Percentiles rank a stretch among this genome's conserved stretches.
Conservation (phyloP, 1,140 invertebrate genomes). For the Ditylenchus dipsaci region DNA sequence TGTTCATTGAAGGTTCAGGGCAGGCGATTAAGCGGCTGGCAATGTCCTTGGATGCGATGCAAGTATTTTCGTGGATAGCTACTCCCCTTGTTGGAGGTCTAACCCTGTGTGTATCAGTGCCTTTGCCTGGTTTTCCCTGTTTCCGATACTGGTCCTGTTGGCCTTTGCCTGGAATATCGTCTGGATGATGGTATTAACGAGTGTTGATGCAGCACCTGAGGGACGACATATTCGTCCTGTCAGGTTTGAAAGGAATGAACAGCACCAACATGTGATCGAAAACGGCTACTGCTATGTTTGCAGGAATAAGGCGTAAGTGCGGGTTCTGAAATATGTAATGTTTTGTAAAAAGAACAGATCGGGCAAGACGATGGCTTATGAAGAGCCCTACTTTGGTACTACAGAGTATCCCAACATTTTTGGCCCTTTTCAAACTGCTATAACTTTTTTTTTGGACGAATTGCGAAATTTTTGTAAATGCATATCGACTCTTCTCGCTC, state of each 20-base stretch:
- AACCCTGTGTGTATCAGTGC: conserved; percentile 3
- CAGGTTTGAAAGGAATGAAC: conserved; percentile 13
- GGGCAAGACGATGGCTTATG: no score
- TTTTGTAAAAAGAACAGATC: conserved; percentile 65
- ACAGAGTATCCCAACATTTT: no score
- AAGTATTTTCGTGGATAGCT: conserved; percentile 7
- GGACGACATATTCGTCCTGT: conserved; percentile 12
- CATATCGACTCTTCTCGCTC: no score
- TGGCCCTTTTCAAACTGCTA: no score
- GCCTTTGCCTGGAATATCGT: conserved; percentile 11
- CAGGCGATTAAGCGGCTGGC: conserved; percentile 8
- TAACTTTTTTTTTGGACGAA: no score
- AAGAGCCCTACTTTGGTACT: not conserved
- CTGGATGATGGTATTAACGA: conserved; percentile 23
- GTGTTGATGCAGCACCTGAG: conserved; percentile 17
- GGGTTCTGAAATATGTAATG: conserved; percentile 33
- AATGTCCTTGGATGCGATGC: conserved; percentile 14
- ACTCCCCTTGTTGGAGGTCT: not conserved
- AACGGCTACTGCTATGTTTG: conserved; percentile 28
- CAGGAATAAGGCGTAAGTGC: conserved; percentile 21
- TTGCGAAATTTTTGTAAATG: no score
- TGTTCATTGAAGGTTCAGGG: not conserved
- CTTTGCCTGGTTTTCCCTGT: conserved; percentile 16
- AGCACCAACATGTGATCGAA: conserved; percentile 29
- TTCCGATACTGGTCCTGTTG: conserved; percentile 22